These are phyloP conservation scores for Lacerta bilineata DNA, from an alignment of 2,797 vertebrate species.

Conservation along the genomic window DNA sequence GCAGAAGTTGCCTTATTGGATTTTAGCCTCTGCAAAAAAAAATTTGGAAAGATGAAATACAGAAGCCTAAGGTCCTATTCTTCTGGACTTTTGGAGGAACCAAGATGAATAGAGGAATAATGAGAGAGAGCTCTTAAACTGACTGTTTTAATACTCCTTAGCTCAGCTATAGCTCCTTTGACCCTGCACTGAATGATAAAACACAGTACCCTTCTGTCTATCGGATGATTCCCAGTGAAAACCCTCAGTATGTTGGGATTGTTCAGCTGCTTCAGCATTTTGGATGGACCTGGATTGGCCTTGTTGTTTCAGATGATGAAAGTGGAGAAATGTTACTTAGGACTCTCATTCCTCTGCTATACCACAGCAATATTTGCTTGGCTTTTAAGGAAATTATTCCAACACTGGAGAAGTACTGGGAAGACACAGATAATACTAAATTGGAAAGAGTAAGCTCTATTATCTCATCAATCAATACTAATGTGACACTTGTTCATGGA, in stretches of 20 bases:
- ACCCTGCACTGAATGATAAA: not conserved
- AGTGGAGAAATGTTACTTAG: not conserved
- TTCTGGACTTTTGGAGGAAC: not conserved
- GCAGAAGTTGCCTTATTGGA: too few species aligned
- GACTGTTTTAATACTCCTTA: not conserved
- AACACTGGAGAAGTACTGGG: not conserved
- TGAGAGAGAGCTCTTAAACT: not conserved
- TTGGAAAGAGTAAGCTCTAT: not conserved
- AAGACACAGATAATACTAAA: not conserved
- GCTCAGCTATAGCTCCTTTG: not conserved
- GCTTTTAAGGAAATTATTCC: not conserved
- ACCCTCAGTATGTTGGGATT: not conserved
- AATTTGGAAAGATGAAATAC: too few species aligned
- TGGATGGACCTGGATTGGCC: constrained; percentile 25
- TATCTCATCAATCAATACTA: not conserved
- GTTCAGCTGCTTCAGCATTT: not conserved
- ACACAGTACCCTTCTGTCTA: not conserved
- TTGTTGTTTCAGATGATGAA: not conserved
- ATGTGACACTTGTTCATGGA: not conserved
- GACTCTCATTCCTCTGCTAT: not conserved
- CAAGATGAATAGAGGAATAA: not conserved
- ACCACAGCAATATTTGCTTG: not conserved
- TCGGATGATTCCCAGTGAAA: not conserved
- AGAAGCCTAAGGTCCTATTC: not conserved
- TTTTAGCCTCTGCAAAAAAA: too few species aligned